These are phyloP conservation scores for Triplophysa yarkandensis DNA, from an alignment of 2,797 vertebrate genomes.

Conservation along the genomic window DNA sequence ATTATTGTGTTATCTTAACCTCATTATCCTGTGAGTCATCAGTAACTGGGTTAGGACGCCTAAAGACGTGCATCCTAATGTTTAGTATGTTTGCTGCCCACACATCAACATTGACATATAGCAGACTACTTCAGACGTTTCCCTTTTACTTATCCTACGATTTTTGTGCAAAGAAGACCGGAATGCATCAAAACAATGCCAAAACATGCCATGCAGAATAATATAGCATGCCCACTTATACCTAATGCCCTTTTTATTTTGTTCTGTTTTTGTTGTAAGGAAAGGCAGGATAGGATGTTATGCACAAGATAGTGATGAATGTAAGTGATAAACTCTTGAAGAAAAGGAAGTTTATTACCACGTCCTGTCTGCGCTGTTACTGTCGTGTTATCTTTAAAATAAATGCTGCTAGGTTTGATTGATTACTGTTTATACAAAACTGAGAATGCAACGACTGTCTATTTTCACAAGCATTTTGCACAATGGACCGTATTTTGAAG, in stretches of 20 bases:
- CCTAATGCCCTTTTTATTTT: neutral
- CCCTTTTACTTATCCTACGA: neutral
- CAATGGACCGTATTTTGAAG: too few species aligned
- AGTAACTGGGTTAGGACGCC: neutral
- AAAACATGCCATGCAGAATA: neutral
- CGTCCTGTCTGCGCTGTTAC: conserved; percentile 25
- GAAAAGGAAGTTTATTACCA: conserved; percentile 31
- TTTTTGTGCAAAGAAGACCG: neutral
- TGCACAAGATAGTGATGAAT: conserved; percentile 4
- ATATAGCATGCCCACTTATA: neutral
- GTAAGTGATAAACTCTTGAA: conserved; percentile 18
- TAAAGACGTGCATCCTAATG: neutral
- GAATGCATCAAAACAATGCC: neutral
- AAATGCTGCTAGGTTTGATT: conserved; percentile 24
- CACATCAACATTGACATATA: neutral
- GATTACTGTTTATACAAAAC: conserved; percentile 16
- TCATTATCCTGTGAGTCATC: neutral
- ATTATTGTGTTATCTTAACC: conserved; percentile 1
- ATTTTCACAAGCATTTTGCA: too few species aligned
- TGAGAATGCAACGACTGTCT: neutral
- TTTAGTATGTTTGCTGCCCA: neutral
- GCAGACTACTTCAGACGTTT: neutral
- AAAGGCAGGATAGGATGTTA: neutral
- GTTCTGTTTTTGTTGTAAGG: neutral
- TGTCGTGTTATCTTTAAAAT: conserved; percentile 13